Evolutionary conservation across 2,888 invertebrate species (phyloP).

Genomic region (Colostygia pectinataria): DNA sequence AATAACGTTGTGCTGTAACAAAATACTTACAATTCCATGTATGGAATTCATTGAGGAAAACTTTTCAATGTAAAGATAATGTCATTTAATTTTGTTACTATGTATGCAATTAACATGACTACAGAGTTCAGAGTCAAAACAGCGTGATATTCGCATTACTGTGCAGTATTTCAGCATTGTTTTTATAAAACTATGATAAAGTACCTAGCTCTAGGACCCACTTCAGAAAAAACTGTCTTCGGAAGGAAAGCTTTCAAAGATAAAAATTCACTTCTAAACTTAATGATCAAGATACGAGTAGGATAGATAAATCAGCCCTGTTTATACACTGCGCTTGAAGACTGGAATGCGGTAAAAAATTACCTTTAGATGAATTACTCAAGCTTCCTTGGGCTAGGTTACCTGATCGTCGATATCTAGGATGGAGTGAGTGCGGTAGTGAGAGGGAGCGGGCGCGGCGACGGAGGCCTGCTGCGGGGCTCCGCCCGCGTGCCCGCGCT

Average conservation of each 20-base stretch:
- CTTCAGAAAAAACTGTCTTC: no score
- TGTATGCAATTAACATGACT: constrained; percentile 8
- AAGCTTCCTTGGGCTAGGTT: constrained; percentile 2
- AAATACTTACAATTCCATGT: constrained; percentile 8
- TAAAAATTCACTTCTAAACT: no score
- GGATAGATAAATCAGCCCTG: no score
- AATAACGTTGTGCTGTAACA: neutral
- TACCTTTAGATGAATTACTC: no score
- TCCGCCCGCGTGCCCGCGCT: constrained; percentile 77
- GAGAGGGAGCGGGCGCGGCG: constrained; percentile 58
- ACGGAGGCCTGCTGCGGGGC: constrained; percentile 71
- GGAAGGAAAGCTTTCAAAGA: no score
- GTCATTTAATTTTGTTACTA: constrained; percentile 2
- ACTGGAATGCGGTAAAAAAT: no score
- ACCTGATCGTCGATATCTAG: constrained; percentile 82
- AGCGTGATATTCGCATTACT: no score
- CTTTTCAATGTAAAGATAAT: constrained; percentile 9
- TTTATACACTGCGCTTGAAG: no score
- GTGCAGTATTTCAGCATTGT: constrained; percentile 1
- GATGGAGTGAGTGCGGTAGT: constrained; percentile 58
- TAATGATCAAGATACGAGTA: no score
- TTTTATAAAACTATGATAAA: neutral
- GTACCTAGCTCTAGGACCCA: no score
- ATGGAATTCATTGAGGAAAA: constrained; percentile 30
- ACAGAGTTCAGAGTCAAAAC: constrained; percentile 1